These are phyloP conservation scores for Dicrurus megarhynchus DNA, from an alignment of 2,113 vertebrate species.

Conservation along the genomic window DNA sequence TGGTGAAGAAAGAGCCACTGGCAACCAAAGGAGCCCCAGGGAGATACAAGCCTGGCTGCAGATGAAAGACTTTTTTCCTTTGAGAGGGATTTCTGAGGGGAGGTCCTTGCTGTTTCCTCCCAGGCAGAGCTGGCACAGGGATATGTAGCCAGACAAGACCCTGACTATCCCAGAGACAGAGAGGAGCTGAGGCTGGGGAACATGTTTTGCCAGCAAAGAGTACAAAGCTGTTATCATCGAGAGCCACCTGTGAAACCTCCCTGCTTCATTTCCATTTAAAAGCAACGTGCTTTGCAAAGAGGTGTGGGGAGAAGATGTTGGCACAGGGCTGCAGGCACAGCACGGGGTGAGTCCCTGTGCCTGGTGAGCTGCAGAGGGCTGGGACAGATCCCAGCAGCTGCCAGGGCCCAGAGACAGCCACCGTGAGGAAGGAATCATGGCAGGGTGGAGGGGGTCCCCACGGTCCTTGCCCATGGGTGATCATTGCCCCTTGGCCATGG, in stretches of 20 bases:
- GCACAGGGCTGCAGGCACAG: neutral
- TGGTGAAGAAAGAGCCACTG: neutral
- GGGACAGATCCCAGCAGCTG: neutral
- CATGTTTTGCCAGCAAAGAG: neutral
- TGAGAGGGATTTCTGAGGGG: neutral
- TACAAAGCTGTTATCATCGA: neutral
- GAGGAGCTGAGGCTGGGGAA: neutral
- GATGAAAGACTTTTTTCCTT: neutral
- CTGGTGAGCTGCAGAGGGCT: neutral
- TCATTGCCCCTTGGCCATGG: neutral
- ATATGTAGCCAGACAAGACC: neutral
- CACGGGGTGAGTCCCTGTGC: neutral
- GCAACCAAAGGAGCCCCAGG: neutral
- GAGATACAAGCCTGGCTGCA: neutral
- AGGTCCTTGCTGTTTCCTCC: neutral
- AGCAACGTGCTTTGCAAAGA: neutral
- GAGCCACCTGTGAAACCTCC: neutral
- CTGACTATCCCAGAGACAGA: neutral
- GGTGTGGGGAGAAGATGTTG: neutral
- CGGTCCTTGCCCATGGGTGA: rapidly evolving
- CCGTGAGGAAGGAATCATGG: rapidly evolving
- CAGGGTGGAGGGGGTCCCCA: neutral
- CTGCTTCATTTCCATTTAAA: slow-evolving; percentile 1
- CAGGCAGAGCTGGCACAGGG: neutral
- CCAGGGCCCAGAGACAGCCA: neutral